Base-by-base conservation (phyloP, 1,140 invertebrate genomes). In the Zaprionus kolodkinae region DNA sequence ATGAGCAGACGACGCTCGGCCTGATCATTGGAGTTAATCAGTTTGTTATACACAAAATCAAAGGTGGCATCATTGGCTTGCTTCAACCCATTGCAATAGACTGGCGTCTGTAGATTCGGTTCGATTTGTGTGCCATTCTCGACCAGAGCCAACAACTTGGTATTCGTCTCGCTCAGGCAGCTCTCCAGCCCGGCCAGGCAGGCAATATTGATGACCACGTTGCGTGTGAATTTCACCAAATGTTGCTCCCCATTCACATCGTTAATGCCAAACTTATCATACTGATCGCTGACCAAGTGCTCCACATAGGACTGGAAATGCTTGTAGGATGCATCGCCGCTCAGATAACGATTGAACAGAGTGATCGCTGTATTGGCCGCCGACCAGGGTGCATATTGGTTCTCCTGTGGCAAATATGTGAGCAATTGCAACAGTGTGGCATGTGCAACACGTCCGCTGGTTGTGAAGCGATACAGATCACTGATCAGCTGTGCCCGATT, bases 401-500 rank as follows among this genome's bases (percentile, higher is more conserved):
- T 88, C 83, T 96, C 95, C 7, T 93, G 82, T 3, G 92, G 88
- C 76, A 96, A 79, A 78, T 95, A 95, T 0, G 91, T 83, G 0
- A 94, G 93, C 33, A 95, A 84, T 11, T 93, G 83, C 30, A 94
- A 91, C 0, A 94, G 73, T 7, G 91, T 73, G 2, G 74, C 48
- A 69, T 93, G 94, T 17, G 86, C 73, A 45, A 96, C 79, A 12
- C 94, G 92, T 25, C 93, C 94, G 56, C 94, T 94, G 65, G 94
- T 93, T 2, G 94, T 95, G 38, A 97, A 93, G 70, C 95, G 95
- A 66, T 96, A 95, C 11, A 95, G 93, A 86, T 97, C 97, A 78
- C 97, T 95, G 5, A 97, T 92, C 1, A 97, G 92, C 91, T 97
- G 96, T 1, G 96, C 96, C 64, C 96, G 93, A 93, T 97, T 97